Conservation (phyloP, 1,140 invertebrate genomes). For the Rhagoletis pomonella region DNA sequence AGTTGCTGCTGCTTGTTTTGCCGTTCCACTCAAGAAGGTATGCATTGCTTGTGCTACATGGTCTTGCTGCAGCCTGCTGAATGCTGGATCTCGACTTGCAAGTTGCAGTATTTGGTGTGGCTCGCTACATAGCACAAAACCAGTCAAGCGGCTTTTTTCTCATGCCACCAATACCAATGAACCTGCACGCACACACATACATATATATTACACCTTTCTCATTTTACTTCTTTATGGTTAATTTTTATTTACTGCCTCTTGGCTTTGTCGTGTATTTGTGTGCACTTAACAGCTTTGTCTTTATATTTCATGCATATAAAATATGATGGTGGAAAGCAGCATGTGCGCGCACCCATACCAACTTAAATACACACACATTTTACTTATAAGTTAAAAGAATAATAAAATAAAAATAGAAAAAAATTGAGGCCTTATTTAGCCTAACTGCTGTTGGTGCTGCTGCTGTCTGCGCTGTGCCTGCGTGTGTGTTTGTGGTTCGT, state of each 20-base stretch:
- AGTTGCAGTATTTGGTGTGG: constrained; percentile 44
- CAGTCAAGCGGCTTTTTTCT: constrained; percentile 30
- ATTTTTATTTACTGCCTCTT: neutral
- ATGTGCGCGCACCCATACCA: neutral
- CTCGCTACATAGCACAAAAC: neutral
- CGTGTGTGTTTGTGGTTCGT: neutral
- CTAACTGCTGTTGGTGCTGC: neutral
- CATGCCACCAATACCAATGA: neutral
- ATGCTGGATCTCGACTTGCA: neutral
- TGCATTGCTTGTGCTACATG: constrained; percentile 15
- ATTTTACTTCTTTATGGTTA: neutral
- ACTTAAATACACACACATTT: too few species aligned
- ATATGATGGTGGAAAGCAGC: constrained; percentile 33
- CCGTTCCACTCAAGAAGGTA: neutral
- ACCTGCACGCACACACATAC: neutral
- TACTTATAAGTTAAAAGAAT: too few species aligned
- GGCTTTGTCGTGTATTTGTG: neutral
- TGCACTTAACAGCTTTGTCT: constrained; percentile 43
- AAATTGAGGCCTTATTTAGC: neutral
- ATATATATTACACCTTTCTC: neutral
- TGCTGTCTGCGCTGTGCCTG: neutral
- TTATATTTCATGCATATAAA: constrained; percentile 31
- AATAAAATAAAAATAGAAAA: too few species aligned
- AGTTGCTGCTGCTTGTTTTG: constrained; percentile 2
- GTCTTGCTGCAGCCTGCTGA: constrained; percentile 13